Conservation (phyloP, 2,888 invertebrate genomes). For the Lypha dubia region DNA sequence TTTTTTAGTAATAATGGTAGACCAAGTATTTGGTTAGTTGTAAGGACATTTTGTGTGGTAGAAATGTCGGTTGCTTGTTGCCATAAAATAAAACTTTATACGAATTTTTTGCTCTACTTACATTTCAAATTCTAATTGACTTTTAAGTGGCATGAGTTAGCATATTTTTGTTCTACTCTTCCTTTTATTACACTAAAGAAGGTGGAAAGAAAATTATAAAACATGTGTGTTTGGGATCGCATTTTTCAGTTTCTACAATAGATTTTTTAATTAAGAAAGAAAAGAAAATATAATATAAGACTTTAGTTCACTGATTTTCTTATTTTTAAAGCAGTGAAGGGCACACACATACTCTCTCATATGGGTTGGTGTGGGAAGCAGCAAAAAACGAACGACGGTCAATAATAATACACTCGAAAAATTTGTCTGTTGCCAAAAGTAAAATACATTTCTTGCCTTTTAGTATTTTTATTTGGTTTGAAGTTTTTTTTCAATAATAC, state of each 20-base stretch:
- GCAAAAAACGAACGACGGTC: no score
- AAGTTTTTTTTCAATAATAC: no score
- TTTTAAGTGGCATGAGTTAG: constrained; percentile 52
- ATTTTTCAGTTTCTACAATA: constrained; percentile 45
- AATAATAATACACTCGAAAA: no score
- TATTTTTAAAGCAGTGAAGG: no score
- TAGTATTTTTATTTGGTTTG: no score
- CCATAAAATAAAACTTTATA: constrained; percentile 46
- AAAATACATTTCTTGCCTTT: no score
- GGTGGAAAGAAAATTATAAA: not conserved
- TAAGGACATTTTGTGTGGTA: constrained; percentile 60
- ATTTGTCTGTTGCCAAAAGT: no score
- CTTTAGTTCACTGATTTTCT: not conserved
- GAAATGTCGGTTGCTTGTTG: constrained; percentile 33
- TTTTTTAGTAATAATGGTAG: constrained; percentile 61
- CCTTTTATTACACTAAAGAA: not conserved
- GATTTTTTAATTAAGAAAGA: no score
- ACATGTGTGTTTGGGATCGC: not conserved
- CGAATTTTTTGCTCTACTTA: constrained; percentile 37
- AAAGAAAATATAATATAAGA: not conserved
- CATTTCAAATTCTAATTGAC: constrained; percentile 67
- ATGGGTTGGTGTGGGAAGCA: no score
- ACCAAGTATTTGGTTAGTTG: constrained; percentile 55
- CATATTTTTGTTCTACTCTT: not conserved
- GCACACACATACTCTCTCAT: no score